Conservation (phyloP, 2,888 invertebrate genomes). For the Athrips mouffetella region DNA sequence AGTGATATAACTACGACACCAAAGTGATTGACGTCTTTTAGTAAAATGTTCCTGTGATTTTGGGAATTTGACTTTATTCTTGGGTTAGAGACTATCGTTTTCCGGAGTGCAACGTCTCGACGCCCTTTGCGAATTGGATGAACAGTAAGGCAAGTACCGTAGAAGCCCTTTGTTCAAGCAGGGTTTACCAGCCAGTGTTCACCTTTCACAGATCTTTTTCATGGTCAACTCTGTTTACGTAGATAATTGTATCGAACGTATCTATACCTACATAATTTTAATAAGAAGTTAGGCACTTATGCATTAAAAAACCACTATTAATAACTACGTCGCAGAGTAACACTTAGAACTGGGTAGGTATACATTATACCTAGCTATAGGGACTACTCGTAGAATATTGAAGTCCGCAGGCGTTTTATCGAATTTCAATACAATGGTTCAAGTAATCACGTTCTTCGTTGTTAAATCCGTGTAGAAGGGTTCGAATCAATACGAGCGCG, state of each 20-base stretch:
- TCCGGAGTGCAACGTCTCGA: conserved; percentile 57
- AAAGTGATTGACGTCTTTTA: conserved; percentile 59
- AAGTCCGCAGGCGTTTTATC: conserved; percentile 14
- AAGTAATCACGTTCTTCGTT: conserved; percentile 22
- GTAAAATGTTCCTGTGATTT: conserved; percentile 59
- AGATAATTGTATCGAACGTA: conserved; percentile 20
- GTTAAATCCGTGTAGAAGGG: conserved; percentile 7
- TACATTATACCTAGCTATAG: too few species aligned
- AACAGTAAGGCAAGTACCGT: conserved; percentile 71
- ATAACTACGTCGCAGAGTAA: conserved; percentile 11
- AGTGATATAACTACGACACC: conserved; percentile 62
- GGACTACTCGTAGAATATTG: too few species aligned
- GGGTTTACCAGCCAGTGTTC: conserved; percentile 32
- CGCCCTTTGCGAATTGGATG: conserved; percentile 71
- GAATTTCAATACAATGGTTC: conserved; percentile 24
- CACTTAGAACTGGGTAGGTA: too few species aligned
- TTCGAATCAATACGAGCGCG: conserved; percentile 26
- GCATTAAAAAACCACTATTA: conserved; percentile 3
- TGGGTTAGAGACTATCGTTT: conserved; percentile 48
- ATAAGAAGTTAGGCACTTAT: too few species aligned
- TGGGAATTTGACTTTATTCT: conserved; percentile 39
- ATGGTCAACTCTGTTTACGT: conserved; percentile 54
- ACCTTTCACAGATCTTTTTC: conserved; percentile 44
- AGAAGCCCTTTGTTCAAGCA: conserved; percentile 50
- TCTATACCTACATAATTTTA: too few species aligned